Evolutionary conservation across 1,140 invertebrate genomes (phyloP), one percentile per base, ranked within the genome.

Genomic region (Helicoverpa zea): DNA sequence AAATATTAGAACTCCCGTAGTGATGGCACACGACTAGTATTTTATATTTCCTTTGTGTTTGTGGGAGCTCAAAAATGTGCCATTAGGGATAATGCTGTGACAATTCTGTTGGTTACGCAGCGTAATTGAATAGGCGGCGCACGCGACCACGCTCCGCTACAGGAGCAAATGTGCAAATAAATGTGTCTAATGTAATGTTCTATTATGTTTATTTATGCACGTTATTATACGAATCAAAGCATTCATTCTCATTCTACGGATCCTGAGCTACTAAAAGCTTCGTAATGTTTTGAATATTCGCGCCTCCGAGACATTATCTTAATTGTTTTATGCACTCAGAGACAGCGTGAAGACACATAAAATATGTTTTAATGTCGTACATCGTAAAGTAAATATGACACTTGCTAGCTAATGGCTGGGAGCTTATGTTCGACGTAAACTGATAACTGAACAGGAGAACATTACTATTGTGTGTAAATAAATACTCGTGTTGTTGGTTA

Each of bases 121-220:
- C 84, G 86, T 94, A 94, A 94, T 94, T 94, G 92, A 93, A 94
- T 91, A 91, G 93, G 92, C 91, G 91, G 54, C 79, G 83, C 93
- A 94, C 92, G 92, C 91, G 93, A 88, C 90, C 84, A 51, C 81
- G 72, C 79, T 66, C 64, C 80, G 81, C 79, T 80, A 81, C 84
- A 78, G 82, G 77, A 86, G 86, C 72, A 84, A 88, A 90, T 89
- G 88, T 87, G 86, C 81, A 89, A 92, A 90, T 93, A 90, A 93
- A 93, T 90, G 84, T 87, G 66, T 76, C 83, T 90, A 89, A 90
- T 92, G 83, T 90, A 88, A 91, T 91, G 88, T 88, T 90, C 84
- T 88, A 90, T 89, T 89, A 87, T 89, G 84, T 83, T 74, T 63
- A 81, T 83, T 84, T 78, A 81, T 80, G 72, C 74, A 47, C 80